Conservation (phyloP, 1,140 invertebrate genomes). For the Platyscapa corneri region DNA sequence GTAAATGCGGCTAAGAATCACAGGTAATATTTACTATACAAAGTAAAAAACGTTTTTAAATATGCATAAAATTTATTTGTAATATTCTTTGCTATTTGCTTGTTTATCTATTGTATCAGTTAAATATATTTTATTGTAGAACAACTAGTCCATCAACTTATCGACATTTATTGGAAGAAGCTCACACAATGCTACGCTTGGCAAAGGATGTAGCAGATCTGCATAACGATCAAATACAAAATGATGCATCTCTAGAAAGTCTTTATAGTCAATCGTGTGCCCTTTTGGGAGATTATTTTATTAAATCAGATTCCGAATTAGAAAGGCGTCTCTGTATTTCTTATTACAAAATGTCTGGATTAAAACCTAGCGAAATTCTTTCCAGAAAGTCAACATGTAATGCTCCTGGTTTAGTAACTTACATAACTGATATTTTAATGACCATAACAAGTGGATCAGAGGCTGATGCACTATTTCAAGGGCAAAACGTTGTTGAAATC, state of each 20-base stretch:
- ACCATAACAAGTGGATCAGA: constrained; percentile 70
- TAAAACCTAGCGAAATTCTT: constrained; percentile 74
- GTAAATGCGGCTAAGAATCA: constrained; percentile 80
- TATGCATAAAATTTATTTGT: background rate
- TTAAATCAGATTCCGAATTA: constrained; percentile 75
- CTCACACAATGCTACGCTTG: constrained; percentile 78
- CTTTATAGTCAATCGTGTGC: constrained; percentile 78
- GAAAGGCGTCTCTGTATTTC: constrained; percentile 77
- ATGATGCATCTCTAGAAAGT: constrained; percentile 70
- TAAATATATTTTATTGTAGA: constrained; percentile 12
- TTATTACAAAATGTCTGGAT: constrained; percentile 78
- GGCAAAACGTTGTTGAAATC: constrained; percentile 74
- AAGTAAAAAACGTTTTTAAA: constrained; percentile 47
- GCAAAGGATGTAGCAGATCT: constrained; percentile 64
- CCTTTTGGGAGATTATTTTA: constrained; percentile 79
- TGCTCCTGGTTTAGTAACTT: constrained; percentile 75
- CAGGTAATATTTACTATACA: constrained; percentile 64
- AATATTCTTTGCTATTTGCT: background rate
- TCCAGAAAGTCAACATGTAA: constrained; percentile 64
- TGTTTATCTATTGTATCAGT: constrained; percentile 5
- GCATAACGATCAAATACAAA: constrained; percentile 60
- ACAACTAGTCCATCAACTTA: constrained; percentile 77
- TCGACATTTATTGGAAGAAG: constrained; percentile 80
- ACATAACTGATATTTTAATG: constrained; percentile 72
- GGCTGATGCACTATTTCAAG: constrained; percentile 71